Evolutionary conservation across 2,888 invertebrate species (phyloP), one percentile per base, ranked within the genome.

Genomic region (Parnassius apollo): DNA sequence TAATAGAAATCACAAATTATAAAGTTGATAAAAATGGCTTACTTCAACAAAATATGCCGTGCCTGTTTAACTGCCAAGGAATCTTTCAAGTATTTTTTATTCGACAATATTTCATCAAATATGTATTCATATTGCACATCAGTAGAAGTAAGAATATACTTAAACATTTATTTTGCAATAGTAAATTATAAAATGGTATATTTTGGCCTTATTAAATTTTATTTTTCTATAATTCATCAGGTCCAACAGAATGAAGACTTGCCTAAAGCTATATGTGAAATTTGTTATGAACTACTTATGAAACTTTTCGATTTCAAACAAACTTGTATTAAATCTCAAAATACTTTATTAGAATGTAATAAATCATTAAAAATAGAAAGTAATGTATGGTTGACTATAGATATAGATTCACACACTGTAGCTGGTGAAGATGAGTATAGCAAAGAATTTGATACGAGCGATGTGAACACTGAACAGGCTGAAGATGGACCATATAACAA

Each of bases 71-170:
- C 68, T 61, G 70, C 76, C 0, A 77, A 82, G 64, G 81, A 85
- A 65, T 73, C 80, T 2, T 85, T 86, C 64, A 76, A 70, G 1
- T 86, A 84, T 68, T 68, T 73, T 61, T 70, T 92, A 48, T 82
- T 77, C 67, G 76, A 85, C 49, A 85, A 87, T 69, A 81, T 89
- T 66, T 80, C 86, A 35, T 72, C 83, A 2, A 84, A 87, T 65
- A 69, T 80, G 45, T 91, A 82, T 70, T 77, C 67, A 54, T 91
- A 85, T 73, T 92, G 91, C 67, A 92, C 91, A 58, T 86, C 90
- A 11, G 66, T 92, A 45, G 75, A 91, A 82, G 91, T 91, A 75
- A 70, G 58, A 25, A 57, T 10, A 12, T n/a, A 42, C 22, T 22
- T 52, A 22, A 2, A 22, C 3, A 50, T 13, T 22, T 22, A 18